Evolutionary conservation across 2,797 vertebrate genomes (phyloP).

Genomic region (Podarcis lilfordi): DNA sequence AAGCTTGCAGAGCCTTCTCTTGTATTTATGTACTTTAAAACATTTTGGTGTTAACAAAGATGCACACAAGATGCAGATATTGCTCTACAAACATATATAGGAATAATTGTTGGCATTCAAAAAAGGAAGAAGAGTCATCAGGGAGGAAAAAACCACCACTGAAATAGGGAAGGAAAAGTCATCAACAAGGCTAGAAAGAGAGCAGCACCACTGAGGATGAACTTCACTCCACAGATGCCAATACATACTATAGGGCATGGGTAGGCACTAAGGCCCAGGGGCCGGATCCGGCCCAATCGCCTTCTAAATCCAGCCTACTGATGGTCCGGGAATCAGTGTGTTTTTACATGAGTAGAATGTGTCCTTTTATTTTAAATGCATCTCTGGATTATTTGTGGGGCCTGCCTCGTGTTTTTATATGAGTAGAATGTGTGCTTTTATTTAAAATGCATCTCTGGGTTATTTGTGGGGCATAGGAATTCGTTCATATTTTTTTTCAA

Average conservation of each 20-base stretch:
- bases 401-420: too few relatives aligned
- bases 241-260: not conserved
- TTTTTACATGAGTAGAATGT: too few relatives aligned
- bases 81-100: not conserved
- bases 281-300: too few relatives aligned
- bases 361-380: too few relatives aligned
- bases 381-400: too few relatives aligned
- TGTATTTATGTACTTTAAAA: not conserved
- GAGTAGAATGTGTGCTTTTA: too few relatives aligned
- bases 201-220: not conserved
- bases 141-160: not conserved
- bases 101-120: not conserved
- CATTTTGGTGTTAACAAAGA: not conserved
- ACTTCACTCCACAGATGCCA: not conserved
- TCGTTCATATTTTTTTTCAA: too few relatives aligned
- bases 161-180: not conserved
- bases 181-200: not conserved
- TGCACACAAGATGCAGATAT: not conserved
- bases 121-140: not conserved
- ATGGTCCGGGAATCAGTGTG: too few relatives aligned
- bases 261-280: too few relatives aligned
- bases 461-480: too few relatives aligned
- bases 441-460: too few relatives aligned
- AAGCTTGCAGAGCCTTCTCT: not conserved
- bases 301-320: too few relatives aligned